A percentile compares a stretch with the other conserved stretches of the same genome.
Evolutionary conservation across 2,113 vertebrate genomes (phyloP).

Genomic region (Oryzias woworae): DNA sequence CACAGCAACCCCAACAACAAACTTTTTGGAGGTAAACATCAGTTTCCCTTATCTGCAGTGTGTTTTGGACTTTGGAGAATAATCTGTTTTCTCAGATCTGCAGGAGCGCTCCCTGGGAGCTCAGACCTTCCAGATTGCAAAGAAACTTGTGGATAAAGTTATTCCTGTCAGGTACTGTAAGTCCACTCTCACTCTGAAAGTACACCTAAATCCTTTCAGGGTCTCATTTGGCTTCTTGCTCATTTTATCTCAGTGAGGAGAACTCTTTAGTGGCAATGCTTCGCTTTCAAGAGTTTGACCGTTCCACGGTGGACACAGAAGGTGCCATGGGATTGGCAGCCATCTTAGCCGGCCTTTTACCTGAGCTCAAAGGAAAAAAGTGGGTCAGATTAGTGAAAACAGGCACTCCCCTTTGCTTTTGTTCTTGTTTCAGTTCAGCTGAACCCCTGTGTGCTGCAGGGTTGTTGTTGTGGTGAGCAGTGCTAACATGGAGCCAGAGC

Average conservation of each 20-base stretch:
- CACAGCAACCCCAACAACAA: conserved; percentile 76
- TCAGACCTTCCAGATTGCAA: conserved; percentile 82
- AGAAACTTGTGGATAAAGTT: conserved; percentile 85
- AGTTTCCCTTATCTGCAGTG: background rate
- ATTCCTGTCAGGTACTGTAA: conserved; percentile 83
- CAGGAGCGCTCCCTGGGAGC: conserved; percentile 79
- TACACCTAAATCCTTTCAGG: background rate
- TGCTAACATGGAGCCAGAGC: conserved; percentile 84
- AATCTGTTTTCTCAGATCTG: conserved; percentile 75
- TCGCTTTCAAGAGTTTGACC: conserved; percentile 87
- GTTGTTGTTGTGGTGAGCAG: conserved; percentile 86
- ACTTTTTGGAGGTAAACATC: conserved; percentile 83
- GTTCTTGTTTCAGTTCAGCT: conserved; percentile 1
- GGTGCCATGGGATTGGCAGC: conserved; percentile 88
- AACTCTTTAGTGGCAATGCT: conserved; percentile 85
- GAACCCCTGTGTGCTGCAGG: conserved; percentile 61
- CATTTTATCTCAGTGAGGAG: conserved; percentile 76
- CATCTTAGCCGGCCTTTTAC: conserved; percentile 81
- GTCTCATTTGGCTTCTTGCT: background rate
- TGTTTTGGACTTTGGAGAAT: background rate
- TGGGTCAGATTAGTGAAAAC: conserved; percentile 46
- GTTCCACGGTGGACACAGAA: conserved; percentile 83
- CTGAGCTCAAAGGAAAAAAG: conserved; percentile 88
- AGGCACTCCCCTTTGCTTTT: background rate
- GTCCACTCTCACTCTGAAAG: background rate